These are phyloP conservation scores for Pluvialis apricaria DNA, from an alignment of 2,113 vertebrate genomes.

Conservation along the genomic window DNA sequence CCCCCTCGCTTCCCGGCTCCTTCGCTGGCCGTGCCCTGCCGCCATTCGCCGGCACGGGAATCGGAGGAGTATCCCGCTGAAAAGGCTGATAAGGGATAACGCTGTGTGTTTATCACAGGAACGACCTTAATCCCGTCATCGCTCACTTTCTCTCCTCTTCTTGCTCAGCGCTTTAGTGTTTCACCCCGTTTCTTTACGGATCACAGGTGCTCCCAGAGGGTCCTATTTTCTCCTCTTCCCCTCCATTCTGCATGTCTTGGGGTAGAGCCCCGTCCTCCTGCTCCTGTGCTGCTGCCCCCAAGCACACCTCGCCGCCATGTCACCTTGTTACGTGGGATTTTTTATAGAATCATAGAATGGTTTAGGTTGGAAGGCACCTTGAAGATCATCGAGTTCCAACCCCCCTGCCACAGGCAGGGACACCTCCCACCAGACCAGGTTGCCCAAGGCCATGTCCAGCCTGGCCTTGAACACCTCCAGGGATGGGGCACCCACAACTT, in stretches of 20 bases:
- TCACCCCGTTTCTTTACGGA: neutral
- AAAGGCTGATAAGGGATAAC: neutral
- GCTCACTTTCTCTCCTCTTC: neutral
- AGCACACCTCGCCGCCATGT: neutral
- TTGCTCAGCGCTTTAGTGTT: neutral
- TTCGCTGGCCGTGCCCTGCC: accelerated
- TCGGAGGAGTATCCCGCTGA: accelerated
- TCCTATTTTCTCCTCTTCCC: neutral
- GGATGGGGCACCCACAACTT: too few species aligned
- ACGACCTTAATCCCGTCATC: too few species aligned
- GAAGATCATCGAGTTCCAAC: too few species aligned
- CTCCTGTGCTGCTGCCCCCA: neutral
- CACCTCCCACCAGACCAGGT: too few species aligned
- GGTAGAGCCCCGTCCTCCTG: neutral
- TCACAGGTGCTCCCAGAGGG: neutral
- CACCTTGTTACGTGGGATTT: neutral
- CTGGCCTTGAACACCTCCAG: too few species aligned
- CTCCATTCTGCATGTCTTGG: neutral
- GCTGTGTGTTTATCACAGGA: accelerated
- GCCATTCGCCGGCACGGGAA: accelerated
- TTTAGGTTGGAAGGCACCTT: too few species aligned
- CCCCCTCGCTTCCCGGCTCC: accelerated
- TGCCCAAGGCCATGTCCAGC: too few species aligned
- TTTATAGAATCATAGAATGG: neutral
- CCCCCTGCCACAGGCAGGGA: too few species aligned